These are phyloP conservation scores for Tenthredo amoena DNA, from an alignment of 2,888 invertebrate species.

Conservation along the genomic window DNA sequence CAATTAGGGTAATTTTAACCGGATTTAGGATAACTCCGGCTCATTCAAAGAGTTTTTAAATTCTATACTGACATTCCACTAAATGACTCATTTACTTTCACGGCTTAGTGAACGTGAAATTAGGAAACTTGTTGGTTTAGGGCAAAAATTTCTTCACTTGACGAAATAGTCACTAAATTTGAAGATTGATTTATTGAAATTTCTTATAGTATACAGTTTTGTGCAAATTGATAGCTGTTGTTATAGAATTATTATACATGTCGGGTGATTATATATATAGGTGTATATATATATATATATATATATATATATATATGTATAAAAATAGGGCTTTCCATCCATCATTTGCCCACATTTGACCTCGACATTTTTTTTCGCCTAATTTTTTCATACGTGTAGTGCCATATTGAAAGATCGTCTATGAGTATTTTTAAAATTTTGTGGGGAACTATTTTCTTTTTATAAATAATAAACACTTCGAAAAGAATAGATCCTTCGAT, in stretches of 20 bases:
- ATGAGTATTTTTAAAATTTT: no score
- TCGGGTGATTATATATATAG: not conserved
- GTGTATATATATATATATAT: no score
- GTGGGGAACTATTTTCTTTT: no score
- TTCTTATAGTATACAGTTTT: not conserved
- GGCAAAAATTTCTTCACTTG: not conserved
- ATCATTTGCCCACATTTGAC: no score
- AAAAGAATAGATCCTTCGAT: no score
- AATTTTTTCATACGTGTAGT: no score
- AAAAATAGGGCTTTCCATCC: no score
- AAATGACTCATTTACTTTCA: not conserved
- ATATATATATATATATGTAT: no score
- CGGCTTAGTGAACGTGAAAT: not conserved
- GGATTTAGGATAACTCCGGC: not conserved
- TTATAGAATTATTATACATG: slow-evolving; percentile 21
- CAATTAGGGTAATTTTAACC: not conserved
- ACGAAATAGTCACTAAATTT: slow-evolving; percentile 6
- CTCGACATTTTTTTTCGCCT: no score
- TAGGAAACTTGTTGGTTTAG: not conserved
- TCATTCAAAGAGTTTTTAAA: not conserved
- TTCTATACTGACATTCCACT: not conserved
- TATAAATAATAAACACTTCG: no score
- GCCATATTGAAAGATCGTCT: no score
- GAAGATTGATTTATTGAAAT: slow-evolving; percentile 42
- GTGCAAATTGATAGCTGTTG: slow-evolving; percentile 30